Evolutionary conservation across 2,888 invertebrate genomes (phyloP).

Genomic region (Camptogramma bilineatum): DNA sequence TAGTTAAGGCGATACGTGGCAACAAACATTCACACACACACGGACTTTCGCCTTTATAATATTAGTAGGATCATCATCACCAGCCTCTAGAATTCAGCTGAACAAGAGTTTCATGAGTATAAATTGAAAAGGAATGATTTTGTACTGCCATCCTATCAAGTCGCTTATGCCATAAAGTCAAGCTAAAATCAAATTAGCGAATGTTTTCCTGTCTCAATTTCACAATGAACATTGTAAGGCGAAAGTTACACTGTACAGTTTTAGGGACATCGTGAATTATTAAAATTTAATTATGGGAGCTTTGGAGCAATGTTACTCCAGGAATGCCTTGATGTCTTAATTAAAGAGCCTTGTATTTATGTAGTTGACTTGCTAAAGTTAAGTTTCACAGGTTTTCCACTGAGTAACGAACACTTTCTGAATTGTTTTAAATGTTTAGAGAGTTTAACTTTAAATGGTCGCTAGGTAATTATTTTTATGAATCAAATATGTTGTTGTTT

Average conservation of each 20-base stretch:
- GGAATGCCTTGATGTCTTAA: slow-evolving; percentile 40
- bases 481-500: no score
- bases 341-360: slow-evolving; percentile 41
- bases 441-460: background rate
- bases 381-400: background rate
- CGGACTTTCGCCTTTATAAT: no score
- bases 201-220: slow-evolving; percentile 7
- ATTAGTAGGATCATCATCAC: no score
- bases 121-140: no score
- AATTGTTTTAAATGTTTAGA: background rate
- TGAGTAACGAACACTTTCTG: background rate
- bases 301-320: slow-evolving; percentile 27
- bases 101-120: no score
- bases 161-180: background rate
- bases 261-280: slow-evolving; percentile 42
- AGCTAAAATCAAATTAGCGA: background rate
- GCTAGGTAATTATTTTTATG: no score
- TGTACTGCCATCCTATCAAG: no score
- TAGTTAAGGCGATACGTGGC: no score
- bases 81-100: no score
- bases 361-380: slow-evolving; percentile 24
- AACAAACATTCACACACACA: no score
- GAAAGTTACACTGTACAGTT: slow-evolving; percentile 13
- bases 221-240: slow-evolving; percentile 14
- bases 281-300: slow-evolving; percentile 44